Conservation (phyloP, 92 coral and sea anemone genomes). For the Zoanthus gigantus region DNA sequence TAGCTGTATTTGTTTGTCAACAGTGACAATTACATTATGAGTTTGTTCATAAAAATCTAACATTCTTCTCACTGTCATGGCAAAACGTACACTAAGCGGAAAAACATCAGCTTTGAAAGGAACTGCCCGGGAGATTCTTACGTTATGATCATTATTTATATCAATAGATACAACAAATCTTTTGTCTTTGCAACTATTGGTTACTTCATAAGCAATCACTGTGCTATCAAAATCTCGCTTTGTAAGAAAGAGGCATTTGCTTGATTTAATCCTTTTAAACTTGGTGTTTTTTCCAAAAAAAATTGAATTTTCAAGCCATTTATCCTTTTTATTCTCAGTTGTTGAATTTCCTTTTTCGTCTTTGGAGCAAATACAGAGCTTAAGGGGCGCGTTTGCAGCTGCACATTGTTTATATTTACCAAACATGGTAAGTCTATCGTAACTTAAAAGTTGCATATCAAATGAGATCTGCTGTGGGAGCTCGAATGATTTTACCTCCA, state of each 20-base stretch:
- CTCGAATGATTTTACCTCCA: slow-evolving; percentile 49
- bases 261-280: neutral
- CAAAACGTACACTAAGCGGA: slow-evolving; percentile 22
- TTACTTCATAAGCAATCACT: neutral
- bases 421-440: slow-evolving; percentile 27
- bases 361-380: slow-evolving; percentile 52
- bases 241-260: neutral
- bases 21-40: slow-evolving; percentile 11
- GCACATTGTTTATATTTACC: slow-evolving; percentile 44
- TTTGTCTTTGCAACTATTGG: neutral
- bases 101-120: slow-evolving; percentile 3
- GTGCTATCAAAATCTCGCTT: neutral
- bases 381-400: slow-evolving; percentile 8
- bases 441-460: slow-evolving; percentile 15
- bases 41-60: neutral
- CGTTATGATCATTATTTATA: neutral
- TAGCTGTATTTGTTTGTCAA: neutral
- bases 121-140: neutral
- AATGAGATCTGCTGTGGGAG: slow-evolving; percentile 23
- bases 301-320: neutral
- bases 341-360: neutral
- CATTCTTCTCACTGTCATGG: neutral
- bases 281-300: slow-evolving; percentile 4
- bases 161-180: neutral
- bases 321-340: neutral